Evolutionary conservation across 2,113 vertebrate genomes (phyloP).

Genomic region (Caranx melampygus): DNA sequence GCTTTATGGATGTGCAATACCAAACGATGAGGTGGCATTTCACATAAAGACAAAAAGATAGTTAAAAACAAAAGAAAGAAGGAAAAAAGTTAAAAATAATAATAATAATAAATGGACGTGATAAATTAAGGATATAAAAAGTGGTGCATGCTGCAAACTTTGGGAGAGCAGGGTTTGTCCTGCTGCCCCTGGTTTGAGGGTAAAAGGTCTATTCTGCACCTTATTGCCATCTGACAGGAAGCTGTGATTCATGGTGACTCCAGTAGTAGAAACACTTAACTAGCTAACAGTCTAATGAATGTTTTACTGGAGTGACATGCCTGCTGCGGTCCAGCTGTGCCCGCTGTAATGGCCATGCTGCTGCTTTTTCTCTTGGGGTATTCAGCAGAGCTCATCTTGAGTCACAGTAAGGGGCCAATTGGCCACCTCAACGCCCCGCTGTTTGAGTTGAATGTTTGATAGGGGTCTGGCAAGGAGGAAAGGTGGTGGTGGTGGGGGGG

Average conservation of each 20-base stretch:
- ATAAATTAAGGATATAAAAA: background rate
- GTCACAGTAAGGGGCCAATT: conserved; percentile 69
- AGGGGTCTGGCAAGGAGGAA: conserved; percentile 33
- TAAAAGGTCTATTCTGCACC: background rate
- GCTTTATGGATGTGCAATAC: background rate
- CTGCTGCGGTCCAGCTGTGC: conserved; percentile 60
- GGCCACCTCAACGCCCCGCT: conserved; percentile 59
- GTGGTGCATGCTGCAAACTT: background rate
- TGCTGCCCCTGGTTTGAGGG: conserved; percentile 4
- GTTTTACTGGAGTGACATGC: conserved; percentile 58
- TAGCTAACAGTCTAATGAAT: conserved; percentile 56
- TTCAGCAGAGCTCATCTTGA: conserved; percentile 60
- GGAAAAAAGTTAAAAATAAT: background rate
- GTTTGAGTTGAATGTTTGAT: conserved; percentile 69
- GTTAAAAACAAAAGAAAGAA: background rate
- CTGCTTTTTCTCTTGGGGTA: conserved; percentile 28
- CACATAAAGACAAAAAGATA: background rate
- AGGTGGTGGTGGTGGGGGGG: conserved; percentile 8
- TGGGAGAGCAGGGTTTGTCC: background rate
- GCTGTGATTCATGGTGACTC: conserved; percentile 42
- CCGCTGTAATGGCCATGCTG: conserved; percentile 11
- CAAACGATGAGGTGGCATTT: background rate
- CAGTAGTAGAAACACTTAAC: conserved; percentile 54
- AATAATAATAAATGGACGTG: background rate
- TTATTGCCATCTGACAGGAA: conserved; percentile 28